phyloP scores from a whole-genome alignment of 2,113 vertebrate genomes.

The Athene cunicularia region DNA sequence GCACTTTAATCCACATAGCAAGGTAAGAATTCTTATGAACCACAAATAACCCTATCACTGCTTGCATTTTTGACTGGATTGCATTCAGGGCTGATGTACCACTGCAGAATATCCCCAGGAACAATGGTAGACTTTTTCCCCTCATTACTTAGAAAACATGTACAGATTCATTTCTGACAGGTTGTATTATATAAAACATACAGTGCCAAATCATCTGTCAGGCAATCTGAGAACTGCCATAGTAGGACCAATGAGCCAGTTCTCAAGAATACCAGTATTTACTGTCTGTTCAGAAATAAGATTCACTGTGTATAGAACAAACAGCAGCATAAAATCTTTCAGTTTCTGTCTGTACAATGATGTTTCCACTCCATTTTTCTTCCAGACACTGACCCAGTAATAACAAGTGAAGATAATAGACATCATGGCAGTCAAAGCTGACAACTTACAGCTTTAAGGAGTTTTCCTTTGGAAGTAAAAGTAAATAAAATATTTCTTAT shows the following conservation, averaged over 20 bases:
- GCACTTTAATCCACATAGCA: background rate
- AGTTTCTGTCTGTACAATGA: background rate
- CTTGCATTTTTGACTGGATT: background rate
- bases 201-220: background rate
- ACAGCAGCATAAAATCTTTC: background rate
- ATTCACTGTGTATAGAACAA: background rate
- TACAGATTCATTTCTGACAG: background rate
- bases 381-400: background rate
- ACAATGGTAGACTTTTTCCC: background rate
- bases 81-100: background rate
- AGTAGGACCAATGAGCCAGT: background rate
- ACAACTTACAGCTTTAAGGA: background rate
- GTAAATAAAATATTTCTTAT: background rate
- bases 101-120: background rate
- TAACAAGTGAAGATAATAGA: conserved; percentile 30
- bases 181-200: background rate
- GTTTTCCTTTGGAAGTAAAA: background rate
- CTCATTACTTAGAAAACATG: background rate
- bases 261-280: background rate
- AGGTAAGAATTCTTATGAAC: background rate
- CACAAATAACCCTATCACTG: background rate
- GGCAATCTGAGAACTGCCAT: background rate
- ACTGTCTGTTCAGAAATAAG: background rate
- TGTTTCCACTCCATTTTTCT: conserved; percentile 1
- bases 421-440: background rate